phyloP scores from a whole-genome alignment of 2,113 vertebrate genomes.

The Ctenodactylus gundi region DNA sequence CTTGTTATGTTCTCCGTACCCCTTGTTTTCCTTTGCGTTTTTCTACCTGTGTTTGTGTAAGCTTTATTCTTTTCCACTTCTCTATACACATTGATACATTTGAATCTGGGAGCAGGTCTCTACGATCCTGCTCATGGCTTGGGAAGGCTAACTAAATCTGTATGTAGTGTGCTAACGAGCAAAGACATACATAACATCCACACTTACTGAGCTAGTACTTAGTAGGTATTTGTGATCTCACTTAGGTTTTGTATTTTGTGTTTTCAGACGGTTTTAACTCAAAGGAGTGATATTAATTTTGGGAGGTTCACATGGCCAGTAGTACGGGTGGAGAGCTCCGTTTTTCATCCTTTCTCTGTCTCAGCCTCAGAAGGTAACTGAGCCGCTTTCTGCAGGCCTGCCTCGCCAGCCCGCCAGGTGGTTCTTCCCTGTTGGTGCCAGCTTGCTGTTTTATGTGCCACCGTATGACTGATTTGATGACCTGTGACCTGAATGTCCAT shows the following conservation, averaged over 20 bases:
- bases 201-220: not conserved
- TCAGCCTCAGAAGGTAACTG: not conserved
- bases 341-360: not conserved
- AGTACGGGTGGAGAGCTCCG: not conserved
- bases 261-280: constrained; percentile 10
- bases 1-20: not conserved
- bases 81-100: not conserved
- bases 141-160: not conserved
- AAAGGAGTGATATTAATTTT: not conserved
- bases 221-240: not conserved
- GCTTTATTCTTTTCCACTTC: not conserved
- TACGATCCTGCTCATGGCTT: not conserved
- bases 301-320: not conserved
- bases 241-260: not conserved
- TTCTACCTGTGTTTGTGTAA: not conserved
- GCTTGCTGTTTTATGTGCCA: constrained; percentile 65
- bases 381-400: not conserved
- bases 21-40: not conserved
- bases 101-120: not conserved
- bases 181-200: not conserved
- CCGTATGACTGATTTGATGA: constrained; percentile 69
- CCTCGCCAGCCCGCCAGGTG: constrained; percentile 56
- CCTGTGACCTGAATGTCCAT: constrained; percentile 76
- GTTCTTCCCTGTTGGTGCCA: constrained; percentile 64
- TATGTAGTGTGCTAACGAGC: not conserved